phyloP scores from a whole-genome alignment of 1,140 invertebrate genomes.

The Caerostris darwini region DNA sequence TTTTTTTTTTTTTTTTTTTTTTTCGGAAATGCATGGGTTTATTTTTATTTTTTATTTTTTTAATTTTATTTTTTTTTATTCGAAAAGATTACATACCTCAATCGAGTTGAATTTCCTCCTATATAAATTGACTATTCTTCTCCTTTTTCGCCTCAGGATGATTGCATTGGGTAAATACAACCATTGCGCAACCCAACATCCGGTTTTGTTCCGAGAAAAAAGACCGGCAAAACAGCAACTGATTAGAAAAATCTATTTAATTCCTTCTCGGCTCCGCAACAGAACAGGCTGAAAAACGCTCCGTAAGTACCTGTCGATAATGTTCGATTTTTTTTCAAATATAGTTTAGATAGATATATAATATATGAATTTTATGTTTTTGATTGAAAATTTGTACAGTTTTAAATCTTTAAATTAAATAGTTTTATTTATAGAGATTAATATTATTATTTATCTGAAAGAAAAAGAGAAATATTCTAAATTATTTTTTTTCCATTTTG shows the following conservation, averaged over 20 bases:
- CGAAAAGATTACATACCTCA: neutral
- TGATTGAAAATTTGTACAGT: too few relatives aligned
- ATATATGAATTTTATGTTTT: too few relatives aligned
- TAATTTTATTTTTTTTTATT: neutral
- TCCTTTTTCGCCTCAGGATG: neutral
- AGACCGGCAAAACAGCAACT: conserved; percentile 42
- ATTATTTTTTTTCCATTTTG: too few relatives aligned
- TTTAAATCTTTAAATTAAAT: too few relatives aligned
- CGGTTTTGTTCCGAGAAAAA: conserved; percentile 61
- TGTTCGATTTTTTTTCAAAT: neutral
- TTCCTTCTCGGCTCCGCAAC: neutral
- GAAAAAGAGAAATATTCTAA: too few relatives aligned
- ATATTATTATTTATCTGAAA: too few relatives aligned
- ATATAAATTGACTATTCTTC: conserved; percentile 18
- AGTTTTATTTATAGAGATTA: too few relatives aligned
- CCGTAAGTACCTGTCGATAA: conserved; percentile 18
- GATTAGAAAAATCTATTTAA: neutral
- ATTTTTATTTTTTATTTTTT: too few relatives aligned
- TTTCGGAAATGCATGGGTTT: too few relatives aligned
- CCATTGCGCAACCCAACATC: conserved; percentile 36
- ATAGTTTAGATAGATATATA: neutral
- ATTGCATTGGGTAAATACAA: conserved; percentile 7
- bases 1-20: too few relatives aligned
- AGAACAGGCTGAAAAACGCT: neutral
- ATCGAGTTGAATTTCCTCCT: neutral